Conservation (phyloP, 2,113 vertebrate species). For the Gymnarchus niloticus region DNA sequence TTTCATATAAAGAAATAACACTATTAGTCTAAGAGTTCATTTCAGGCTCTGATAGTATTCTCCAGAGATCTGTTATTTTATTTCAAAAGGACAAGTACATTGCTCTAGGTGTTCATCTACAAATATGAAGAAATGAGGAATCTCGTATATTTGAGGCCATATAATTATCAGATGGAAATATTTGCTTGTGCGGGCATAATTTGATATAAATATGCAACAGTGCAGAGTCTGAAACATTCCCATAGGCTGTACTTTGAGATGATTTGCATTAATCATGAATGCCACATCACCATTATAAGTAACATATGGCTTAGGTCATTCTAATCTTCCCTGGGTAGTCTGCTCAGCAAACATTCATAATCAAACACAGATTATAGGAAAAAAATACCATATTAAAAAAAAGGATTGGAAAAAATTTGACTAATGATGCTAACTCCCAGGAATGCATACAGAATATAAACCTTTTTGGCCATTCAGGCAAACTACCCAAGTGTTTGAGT, state of each 20-base stretch:
- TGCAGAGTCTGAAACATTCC: not conserved
- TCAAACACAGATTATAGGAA: not conserved
- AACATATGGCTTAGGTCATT: not conserved
- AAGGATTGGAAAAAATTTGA: not conserved
- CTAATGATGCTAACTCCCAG: no score
- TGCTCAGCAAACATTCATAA: not conserved
- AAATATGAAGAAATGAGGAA: not conserved
- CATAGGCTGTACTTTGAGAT: not conserved
- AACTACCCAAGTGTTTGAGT: not conserved
- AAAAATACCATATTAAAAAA: not conserved
- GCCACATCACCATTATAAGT: not conserved
- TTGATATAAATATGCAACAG: not conserved
- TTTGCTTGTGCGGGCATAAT: not conserved
- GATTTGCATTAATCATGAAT: slow-evolving; percentile 13
- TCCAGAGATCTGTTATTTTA: not conserved
- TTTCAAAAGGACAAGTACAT: not conserved
- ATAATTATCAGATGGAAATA: not conserved
- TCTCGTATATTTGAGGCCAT: not conserved
- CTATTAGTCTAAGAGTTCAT: not conserved
- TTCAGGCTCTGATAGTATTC: not conserved
- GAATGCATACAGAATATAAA: not conserved
- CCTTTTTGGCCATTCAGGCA: not conserved
- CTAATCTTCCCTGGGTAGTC: not conserved
- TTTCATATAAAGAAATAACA: not conserved
- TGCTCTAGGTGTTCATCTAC: slow-evolving; percentile 3